These are phyloP conservation scores for Plebejus anna DNA, from an alignment of 2,888 invertebrate genomes.

Conservation along the genomic window DNA sequence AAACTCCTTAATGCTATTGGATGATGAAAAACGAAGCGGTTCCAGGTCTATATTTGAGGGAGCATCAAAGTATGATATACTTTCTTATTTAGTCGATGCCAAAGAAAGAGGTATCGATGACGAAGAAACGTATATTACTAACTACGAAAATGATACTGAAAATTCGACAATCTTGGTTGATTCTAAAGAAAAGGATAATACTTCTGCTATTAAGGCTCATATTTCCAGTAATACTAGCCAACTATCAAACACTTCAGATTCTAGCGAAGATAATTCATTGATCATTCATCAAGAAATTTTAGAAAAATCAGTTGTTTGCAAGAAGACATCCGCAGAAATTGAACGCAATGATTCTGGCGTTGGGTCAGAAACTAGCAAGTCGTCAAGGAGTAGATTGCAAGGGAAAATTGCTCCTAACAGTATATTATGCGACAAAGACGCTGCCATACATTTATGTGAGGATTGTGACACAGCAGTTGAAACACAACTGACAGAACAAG, in stretches of 20 bases:
- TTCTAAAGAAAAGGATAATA: constrained; percentile 79
- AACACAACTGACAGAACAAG: constrained; percentile 85
- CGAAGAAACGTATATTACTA: constrained; percentile 85
- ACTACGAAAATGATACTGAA: constrained; percentile 76
- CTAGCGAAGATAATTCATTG: constrained; percentile 90
- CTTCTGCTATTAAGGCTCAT: constrained; percentile 58
- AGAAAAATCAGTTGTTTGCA: constrained; percentile 77
- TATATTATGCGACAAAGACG: constrained; percentile 76
- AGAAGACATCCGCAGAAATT: constrained; percentile 85
- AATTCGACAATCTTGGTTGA: constrained; percentile 75
- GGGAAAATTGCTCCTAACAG: constrained; percentile 75
- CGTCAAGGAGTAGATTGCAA: constrained; percentile 87
- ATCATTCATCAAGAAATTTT: constrained; percentile 80
- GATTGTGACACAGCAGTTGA: constrained; percentile 92
- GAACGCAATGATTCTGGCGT: constrained; percentile 96
- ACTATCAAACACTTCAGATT: constrained; percentile 90
- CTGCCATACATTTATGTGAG: constrained; percentile 86
- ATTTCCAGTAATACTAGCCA: constrained; percentile 86
- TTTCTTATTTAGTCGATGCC: constrained; percentile 93
- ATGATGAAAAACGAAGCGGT: constrained; percentile 85
- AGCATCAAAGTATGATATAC: constrained; percentile 92
- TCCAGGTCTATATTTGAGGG: constrained; percentile 88
- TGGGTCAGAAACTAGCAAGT: constrained; percentile 94
- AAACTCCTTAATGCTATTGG: constrained; percentile 81
- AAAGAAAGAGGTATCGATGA: constrained; percentile 86